phyloP scores from a whole-genome alignment of 2,113 vertebrate genomes.

The Corythornis cristatus region DNA sequence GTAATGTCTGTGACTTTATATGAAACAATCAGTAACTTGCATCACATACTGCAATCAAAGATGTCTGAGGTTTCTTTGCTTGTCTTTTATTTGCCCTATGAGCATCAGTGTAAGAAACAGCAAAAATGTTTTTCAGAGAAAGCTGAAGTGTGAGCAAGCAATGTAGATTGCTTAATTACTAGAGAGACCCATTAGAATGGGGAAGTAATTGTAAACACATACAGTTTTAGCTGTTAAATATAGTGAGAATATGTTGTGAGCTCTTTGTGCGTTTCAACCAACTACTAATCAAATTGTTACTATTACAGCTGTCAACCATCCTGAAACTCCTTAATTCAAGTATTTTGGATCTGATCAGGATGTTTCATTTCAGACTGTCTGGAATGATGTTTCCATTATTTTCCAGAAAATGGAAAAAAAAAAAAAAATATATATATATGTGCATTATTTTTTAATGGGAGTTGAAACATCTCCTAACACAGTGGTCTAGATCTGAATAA shows the following conservation, averaged over 20 bases:
- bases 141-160: neutral
- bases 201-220: neutral
- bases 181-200: neutral
- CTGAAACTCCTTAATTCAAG: slow-evolving; percentile 1
- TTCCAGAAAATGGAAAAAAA: too few species aligned
- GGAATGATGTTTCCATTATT: neutral
- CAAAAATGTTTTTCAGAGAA: neutral
- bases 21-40: neutral
- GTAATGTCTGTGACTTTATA: neutral
- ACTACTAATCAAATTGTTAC: slow-evolving; percentile 29
- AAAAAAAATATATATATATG: neutral
- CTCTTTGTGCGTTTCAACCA: neutral
- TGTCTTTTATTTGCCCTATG: neutral
- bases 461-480: neutral
- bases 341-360: slow-evolving; percentile 2
- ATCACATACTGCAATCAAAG: neutral
- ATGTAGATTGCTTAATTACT: neutral
- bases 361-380: neutral
- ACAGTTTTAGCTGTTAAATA: neutral
- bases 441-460: neutral
- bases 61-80: neutral
- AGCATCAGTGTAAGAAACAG: neutral
- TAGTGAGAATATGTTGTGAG: neutral
- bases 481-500: neutral
- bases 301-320: slow-evolving; percentile 26